Evolutionary conservation across 2,888 invertebrate genomes (phyloP), one percentile per base, ranked within the genome.

Genomic region (Ptychoptera albimana): DNA sequence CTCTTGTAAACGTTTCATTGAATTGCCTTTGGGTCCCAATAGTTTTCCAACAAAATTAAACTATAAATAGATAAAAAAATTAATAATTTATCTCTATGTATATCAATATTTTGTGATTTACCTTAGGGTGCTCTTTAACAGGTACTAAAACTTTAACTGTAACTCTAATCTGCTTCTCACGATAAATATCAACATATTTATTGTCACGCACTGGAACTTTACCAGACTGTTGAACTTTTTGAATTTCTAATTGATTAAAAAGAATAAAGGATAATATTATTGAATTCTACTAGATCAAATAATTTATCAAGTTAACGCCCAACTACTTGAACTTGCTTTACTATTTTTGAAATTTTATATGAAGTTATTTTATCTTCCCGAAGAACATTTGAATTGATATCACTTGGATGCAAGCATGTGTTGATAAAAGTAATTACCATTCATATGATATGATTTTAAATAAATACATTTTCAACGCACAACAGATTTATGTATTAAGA

Each of bases 11-110:
- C 89, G 73, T 64, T 91, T 91, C 61, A 93, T 67, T 0, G 92
- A 89, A 67, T 88, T 89, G 43, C 92, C 93, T 66, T 91, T 92
- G 12, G 92, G 92, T 2, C 93, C 93, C 55, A 93, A 70, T 49
- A 93, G 74, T 65, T 92, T 92, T 8, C 93, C 93, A 50, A 93
- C 92, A 70, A 93, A 93, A 69, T 93, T 93, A 64, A 91, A 92
- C 92, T 91, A 73, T 11, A 73, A 67, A 56, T n/a, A n/a, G n/a
- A 59, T 55, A 40, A 48, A 48, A 46, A 41, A 48, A 38, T 42
- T 16, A 11, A 31, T n/a, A n/a, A n/a, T n/a, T n/a, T n/a, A n/a
- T n/a, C n/a, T n/a, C n/a, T n/a, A n/a, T n/a, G n/a, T n/a, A n/a
- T n/a, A n/a, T n/a, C n/a, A n/a, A n/a, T n/a, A n/a, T n/a, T n/a